Evolutionary conservation across 2,888 invertebrate species (phyloP).

Genomic region (Athalia cordata): DNA sequence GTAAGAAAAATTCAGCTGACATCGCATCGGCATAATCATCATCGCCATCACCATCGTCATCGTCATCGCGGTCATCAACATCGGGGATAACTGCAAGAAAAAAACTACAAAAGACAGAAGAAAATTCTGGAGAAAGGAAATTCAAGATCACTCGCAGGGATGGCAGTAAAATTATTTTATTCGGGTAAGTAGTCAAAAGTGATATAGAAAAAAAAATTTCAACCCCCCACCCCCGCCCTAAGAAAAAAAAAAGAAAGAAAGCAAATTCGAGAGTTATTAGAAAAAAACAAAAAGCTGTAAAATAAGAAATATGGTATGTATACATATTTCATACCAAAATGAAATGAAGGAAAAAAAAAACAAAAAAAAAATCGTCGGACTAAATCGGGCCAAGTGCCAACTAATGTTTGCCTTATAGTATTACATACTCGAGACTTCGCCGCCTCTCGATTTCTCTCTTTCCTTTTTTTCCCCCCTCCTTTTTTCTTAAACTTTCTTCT

Average conservation of each 20-base stretch:
- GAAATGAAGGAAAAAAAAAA: no score
- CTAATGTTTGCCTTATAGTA: conserved; percentile 1
- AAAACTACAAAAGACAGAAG: background rate
- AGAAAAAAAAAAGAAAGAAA: background rate
- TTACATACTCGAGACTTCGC: no score
- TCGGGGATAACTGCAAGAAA: background rate
- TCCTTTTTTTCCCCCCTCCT: background rate
- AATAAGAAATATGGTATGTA: no score
- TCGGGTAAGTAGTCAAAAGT: conserved; percentile 20
- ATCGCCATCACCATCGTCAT: no score
- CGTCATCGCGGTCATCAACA: no score
- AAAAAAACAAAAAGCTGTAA: no score
- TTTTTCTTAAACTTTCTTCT: background rate
- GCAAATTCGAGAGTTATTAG: background rate
- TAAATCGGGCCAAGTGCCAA: conserved; percentile 37
- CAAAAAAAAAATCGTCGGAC: background rate
- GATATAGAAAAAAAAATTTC: background rate
- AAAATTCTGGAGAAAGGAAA: background rate
- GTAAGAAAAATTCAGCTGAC: background rate
- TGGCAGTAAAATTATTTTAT: conserved; percentile 27
- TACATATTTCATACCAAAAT: no score
- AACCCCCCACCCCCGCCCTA: background rate
- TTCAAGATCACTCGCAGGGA: conserved; percentile 14
- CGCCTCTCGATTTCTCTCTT: conserved; percentile 1
- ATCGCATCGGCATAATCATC: no score